Evolutionary conservation across 2,113 vertebrate species (phyloP).

Genomic region (Plectropomus leopardus): DNA sequence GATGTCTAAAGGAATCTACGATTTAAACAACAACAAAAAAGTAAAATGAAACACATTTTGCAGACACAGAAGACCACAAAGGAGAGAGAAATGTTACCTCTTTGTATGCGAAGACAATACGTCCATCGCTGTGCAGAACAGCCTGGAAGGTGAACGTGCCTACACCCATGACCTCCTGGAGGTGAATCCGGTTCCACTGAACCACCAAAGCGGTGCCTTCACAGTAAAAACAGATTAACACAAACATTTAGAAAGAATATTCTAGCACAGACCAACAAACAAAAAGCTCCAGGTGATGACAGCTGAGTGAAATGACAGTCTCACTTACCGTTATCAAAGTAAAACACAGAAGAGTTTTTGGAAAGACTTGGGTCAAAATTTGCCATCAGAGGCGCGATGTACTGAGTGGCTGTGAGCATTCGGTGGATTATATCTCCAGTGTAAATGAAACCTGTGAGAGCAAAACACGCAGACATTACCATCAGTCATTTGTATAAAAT

Average conservation of each 20-base stretch:
- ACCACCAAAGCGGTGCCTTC: conserved; percentile 93
- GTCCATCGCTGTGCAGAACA: conserved; percentile 91
- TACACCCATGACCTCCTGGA: conserved; percentile 90
- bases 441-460: conserved; percentile 92
- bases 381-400: conserved; percentile 97
- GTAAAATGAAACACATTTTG: fast-evolving
- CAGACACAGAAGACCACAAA: background rate
- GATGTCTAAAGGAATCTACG: conserved; percentile 91
- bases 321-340: conserved; percentile 94
- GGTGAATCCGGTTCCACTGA: conserved; percentile 92
- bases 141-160: conserved; percentile 96
- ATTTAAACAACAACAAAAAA: conserved; percentile 21
- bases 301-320: background rate
- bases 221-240: background rate
- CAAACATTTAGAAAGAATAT: background rate
- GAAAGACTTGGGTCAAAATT: conserved; percentile 95
- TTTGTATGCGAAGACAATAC: conserved; percentile 95
- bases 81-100: conserved; percentile 85
- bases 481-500: background rate
- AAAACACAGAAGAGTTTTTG: conserved; percentile 92
- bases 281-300: background rate
- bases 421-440: conserved; percentile 94
- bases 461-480: background rate
- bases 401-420: conserved; percentile 97
- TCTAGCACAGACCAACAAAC: background rate